Evolutionary conservation across 2,113 vertebrate species (phyloP).

Genomic region (Phyllopteryx taeniolatus): DNA sequence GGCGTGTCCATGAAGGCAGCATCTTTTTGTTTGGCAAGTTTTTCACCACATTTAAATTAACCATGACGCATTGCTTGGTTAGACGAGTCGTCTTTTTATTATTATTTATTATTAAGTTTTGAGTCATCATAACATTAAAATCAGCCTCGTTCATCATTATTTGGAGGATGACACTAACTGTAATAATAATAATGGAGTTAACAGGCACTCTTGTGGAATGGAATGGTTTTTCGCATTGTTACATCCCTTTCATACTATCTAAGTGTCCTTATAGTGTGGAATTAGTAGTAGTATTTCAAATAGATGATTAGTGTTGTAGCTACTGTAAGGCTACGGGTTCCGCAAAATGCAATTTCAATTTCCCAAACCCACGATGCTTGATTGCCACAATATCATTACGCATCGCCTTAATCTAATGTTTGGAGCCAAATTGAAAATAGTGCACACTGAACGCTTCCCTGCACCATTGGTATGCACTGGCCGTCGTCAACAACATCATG

Average conservation of each 20-base stretch:
- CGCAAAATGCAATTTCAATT: neutral
- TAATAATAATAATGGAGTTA: conserved; percentile 39
- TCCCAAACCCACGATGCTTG: neutral
- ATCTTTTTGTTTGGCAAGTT: conserved; percentile 51
- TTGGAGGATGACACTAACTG: conserved; percentile 29
- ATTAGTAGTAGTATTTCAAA: neutral
- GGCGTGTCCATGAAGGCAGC: conserved; percentile 70
- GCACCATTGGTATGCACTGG: conserved; percentile 33
- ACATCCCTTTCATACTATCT: neutral
- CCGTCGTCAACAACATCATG: neutral
- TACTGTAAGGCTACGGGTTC: neutral
- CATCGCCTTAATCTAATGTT: neutral
- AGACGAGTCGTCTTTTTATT: neutral
- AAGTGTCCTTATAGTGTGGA: neutral
- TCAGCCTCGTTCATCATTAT: conserved; percentile 13
- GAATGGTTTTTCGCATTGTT: neutral
- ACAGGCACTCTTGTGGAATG: neutral
- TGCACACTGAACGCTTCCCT: neutral
- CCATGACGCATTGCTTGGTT: neutral
- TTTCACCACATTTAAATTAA: conserved; percentile 34
- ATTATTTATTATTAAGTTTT: neutral
- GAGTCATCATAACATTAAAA: conserved; percentile 6
- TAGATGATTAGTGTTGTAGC: neutral
- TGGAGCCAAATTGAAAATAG: neutral
- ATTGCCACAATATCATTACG: neutral